These are phyloP conservation scores for Eremophila alpestris DNA, from an alignment of 2,797 vertebrate species.

Conservation along the genomic window DNA sequence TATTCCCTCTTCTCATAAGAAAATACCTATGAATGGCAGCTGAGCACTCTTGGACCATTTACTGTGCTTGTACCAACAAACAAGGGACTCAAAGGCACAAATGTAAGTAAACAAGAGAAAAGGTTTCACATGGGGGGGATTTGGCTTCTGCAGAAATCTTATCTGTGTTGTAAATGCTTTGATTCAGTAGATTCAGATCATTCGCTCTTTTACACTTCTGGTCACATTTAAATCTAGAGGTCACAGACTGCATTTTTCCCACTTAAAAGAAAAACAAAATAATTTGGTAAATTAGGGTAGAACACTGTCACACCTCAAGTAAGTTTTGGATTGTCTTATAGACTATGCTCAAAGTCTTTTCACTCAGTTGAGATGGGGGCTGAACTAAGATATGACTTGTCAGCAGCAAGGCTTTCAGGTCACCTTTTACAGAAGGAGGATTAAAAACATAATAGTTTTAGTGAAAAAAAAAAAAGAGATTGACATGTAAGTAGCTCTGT, in stretches of 20 bases:
- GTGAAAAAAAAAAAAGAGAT: no score
- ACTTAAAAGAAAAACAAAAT: not conserved
- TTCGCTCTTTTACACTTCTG: not conserved
- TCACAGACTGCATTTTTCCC: not conserved
- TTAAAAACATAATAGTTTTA: not conserved
- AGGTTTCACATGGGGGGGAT: not conserved
- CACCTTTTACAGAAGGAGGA: not conserved
- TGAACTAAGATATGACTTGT: not conserved
- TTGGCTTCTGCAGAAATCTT: not conserved
- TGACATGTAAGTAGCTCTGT: not conserved
- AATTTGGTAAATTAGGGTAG: not conserved
- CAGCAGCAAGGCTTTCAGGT: not conserved
- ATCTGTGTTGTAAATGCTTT: not conserved
- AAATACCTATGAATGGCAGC: constrained; percentile 81
- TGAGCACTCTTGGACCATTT: constrained; percentile 88
- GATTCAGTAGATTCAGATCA: not conserved
- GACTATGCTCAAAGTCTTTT: not conserved
- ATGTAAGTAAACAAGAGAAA: constrained; percentile 76
- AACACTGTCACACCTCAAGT: not conserved
- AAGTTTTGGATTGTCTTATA: not conserved
- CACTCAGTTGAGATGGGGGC: not conserved
- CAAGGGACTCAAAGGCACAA: constrained; percentile 79
- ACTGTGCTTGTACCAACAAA: constrained; percentile 88
- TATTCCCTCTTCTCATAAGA: constrained; percentile 41
- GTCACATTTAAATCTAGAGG: not conserved